A percentile compares a stretch with the other conserved stretches of the same genome.
Conservation (phyloP, 23 tunicate genomes). For the Clavelina lepadiformis region DNA sequence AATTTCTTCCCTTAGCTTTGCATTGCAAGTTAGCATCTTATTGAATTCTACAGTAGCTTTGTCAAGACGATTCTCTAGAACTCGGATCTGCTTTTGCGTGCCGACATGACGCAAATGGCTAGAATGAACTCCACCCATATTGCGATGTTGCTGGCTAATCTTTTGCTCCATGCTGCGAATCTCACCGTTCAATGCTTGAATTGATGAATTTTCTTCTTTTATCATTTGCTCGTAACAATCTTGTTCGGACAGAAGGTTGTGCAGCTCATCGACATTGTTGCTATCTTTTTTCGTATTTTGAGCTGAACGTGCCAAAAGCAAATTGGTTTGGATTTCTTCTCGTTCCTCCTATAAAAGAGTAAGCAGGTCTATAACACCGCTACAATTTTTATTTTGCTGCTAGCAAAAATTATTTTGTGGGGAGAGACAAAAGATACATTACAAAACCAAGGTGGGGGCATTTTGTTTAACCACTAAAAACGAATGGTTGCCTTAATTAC, state of each 20-base stretch:
- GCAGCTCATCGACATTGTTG: slow-evolving; percentile 59
- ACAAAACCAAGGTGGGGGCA: too few relatives aligned
- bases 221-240: slow-evolving; percentile 70
- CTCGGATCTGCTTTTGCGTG: slow-evolving; percentile 77
- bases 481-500: too few relatives aligned
- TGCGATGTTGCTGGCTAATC: slow-evolving; percentile 58
- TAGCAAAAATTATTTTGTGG: too few relatives aligned
- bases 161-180: slow-evolving; percentile 59
- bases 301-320: slow-evolving; percentile 69
- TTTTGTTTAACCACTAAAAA: too few relatives aligned
- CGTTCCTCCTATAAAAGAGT: slow-evolving; percentile 63
- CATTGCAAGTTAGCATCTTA: slow-evolving; percentile 73
- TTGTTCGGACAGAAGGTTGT: slow-evolving; percentile 64
- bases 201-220: slow-evolving; percentile 43
- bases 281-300: slow-evolving; percentile 72
- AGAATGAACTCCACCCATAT: slow-evolving; percentile 84
- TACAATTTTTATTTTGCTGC: too few relatives aligned
- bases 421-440: too few relatives aligned
- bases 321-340: slow-evolving; percentile 69
- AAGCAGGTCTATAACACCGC: too few relatives aligned
- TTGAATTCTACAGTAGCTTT: slow-evolving; percentile 91
- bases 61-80: slow-evolving; percentile 81
- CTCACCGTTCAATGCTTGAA: slow-evolving; percentile 48
- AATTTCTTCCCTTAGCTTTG: slow-evolving; percentile 81
- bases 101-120: slow-evolving; percentile 84